These are phyloP conservation scores for Loripinus fragilis DNA, from an alignment of 2,888 invertebrate species.

Conservation along the genomic window DNA sequence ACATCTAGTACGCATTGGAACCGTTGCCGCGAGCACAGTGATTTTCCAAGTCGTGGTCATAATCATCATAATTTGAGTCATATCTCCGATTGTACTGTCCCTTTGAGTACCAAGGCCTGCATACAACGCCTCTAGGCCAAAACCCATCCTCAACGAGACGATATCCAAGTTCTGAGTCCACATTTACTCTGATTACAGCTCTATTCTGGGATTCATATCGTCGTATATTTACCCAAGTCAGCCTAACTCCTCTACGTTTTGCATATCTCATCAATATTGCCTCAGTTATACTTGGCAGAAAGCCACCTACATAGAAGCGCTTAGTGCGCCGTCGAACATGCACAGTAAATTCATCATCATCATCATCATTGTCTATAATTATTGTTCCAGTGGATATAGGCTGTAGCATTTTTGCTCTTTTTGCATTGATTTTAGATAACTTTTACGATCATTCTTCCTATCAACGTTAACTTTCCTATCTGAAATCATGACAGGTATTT, in stretches of 20 bases:
- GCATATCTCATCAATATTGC: background rate
- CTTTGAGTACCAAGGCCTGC: slow-evolving; percentile 5
- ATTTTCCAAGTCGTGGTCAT: too few relatives aligned
- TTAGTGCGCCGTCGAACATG: background rate
- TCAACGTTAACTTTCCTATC: background rate
- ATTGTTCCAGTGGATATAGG: background rate
- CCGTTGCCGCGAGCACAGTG: too few relatives aligned
- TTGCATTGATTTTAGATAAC: background rate
- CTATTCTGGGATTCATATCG: background rate
- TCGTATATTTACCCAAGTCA: slow-evolving; percentile 7
- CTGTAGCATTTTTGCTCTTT: background rate
- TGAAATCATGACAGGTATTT: background rate
- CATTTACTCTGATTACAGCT: background rate
- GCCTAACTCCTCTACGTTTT: background rate
- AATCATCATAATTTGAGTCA: background rate
- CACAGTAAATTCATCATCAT: background rate
- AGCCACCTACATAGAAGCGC: background rate
- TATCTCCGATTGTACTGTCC: background rate
- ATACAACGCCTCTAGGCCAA: background rate
- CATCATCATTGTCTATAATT: background rate
- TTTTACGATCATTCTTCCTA: background rate
- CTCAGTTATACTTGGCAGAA: slow-evolving; percentile 1
- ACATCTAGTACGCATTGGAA: too few relatives aligned
- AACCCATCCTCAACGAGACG: background rate
- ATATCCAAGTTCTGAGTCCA: background rate